Evolutionary conservation across 2,797 vertebrate species (phyloP), one percentile per base, ranked within the genome.

Genomic region (Rhincodon typus): DNA sequence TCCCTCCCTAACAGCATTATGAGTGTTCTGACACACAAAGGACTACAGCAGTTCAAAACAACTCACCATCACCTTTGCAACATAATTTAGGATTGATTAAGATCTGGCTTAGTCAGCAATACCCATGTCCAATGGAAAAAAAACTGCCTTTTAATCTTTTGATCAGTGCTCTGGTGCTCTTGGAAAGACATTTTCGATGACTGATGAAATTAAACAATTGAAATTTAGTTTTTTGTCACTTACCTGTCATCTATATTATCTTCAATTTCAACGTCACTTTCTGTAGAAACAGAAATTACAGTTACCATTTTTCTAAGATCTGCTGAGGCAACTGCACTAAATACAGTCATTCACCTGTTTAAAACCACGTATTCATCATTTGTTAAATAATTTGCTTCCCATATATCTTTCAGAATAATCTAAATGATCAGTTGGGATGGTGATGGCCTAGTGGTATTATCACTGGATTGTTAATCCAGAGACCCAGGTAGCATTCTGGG

Each of bases 221-320:
- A 7, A 70, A 38, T 15, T 70, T 6, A 13, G 34, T 94, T 21
- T 38, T 38, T 46, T 66, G n/a, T 66, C 19, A 72, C 38, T 94
- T 94, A 94, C 94, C 94, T 46, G 12, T 50, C n/a, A 25, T 94
- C 94, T 23, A 17, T 2, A 4, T 53, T 15, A 30, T 17, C 93
- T 23, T 72, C 23, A 50, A 53, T 53, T 46, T 74, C 94, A 27
- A 94, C 34, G 19, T 72, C 94, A 70, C 69, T 94, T 46, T 74
- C 94, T 74, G 13, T 50, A 94, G 50, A 94, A 94, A 74, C 50
- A 94, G 17, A 94, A 17, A 53, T 94, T 46, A 50, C 38, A 94
- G 0, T 21, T 70, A 46, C 30, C 27, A 70, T 5, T 30, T 66
- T 91, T 17, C 25, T 50, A n/a, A 34, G 4, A n/a, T 93, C 34